phyloP scores from a whole-genome alignment of 1,140 invertebrate species.

The Pogonomyrmex californicus region DNA sequence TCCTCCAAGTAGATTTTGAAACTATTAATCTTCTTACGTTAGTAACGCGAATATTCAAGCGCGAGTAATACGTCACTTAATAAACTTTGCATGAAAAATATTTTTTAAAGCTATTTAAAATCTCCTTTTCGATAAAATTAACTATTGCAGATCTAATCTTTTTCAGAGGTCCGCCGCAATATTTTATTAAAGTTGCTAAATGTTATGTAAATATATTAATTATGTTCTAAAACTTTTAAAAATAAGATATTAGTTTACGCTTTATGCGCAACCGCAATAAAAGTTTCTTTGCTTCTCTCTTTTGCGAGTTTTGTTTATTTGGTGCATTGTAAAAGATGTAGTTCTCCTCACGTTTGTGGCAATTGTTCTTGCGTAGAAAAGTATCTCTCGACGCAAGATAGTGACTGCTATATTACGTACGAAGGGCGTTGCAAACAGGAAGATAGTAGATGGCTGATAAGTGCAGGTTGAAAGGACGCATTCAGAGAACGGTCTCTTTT shows the following conservation, averaged over 20 bases:
- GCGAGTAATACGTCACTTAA: not conserved
- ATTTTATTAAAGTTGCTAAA: conserved; percentile 21
- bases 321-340: not conserved
- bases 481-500: conserved; percentile 40
- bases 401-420: conserved; percentile 32
- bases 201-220: not conserved
- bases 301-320: conserved; percentile 20
- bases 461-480: conserved; percentile 35
- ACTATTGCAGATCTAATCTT: not conserved
- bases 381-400: conserved; percentile 20
- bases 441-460: conserved; percentile 49
- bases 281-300: not conserved
- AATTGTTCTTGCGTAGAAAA: not conserved
- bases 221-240: not conserved
- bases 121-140: not conserved
- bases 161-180: not conserved
- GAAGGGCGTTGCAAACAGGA: conserved; percentile 32
- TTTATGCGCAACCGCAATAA: not conserved
- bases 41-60: not conserved
- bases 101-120: conserved; percentile 2
- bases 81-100: not conserved
- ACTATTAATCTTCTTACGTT: not conserved
- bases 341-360: not conserved
- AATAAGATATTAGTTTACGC: not conserved
- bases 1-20: not conserved